A percentile compares a stretch with the other conserved stretches of the same genome.
Evolutionary conservation across 2,888 invertebrate genomes (phyloP).

Genomic region (Troides aeacus): DNA sequence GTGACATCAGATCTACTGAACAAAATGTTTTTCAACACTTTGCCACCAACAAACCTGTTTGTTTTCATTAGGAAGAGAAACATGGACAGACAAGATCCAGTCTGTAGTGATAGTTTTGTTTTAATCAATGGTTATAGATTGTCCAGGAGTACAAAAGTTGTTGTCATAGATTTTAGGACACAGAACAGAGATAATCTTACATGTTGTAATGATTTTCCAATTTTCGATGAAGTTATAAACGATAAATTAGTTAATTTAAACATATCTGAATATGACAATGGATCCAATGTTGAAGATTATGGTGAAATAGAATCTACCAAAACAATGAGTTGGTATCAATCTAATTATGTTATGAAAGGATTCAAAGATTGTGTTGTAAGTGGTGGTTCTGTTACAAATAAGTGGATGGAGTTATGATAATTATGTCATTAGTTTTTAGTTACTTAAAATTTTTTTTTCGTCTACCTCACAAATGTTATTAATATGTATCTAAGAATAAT

Average conservation of each 20-base stretch:
- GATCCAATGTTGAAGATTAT: conserved; percentile 42
- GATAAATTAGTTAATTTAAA: conserved; percentile 43
- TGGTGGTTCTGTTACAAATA: conserved; percentile 76
- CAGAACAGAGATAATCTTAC: conserved; percentile 46
- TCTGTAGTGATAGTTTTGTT: conserved; percentile 61
- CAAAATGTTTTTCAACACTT: conserved; percentile 59
- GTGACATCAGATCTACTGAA: conserved; percentile 70
- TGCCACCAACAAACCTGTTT: conserved; percentile 73
- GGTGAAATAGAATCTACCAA: conserved; percentile 63
- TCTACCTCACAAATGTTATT: not conserved
- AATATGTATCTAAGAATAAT: not conserved
- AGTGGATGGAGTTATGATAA: conserved; percentile 60
- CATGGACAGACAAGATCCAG: conserved; percentile 41
- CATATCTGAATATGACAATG: conserved; percentile 37
- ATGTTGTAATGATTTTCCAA: conserved; percentile 66
- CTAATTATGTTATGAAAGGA: conserved; percentile 77
- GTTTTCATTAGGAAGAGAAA: conserved; percentile 69
- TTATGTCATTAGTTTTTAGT: not conserved
- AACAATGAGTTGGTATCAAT: conserved; percentile 74
- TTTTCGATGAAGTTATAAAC: conserved; percentile 62
- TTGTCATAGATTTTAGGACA: conserved; percentile 61
- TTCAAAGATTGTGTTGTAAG: conserved; percentile 80
- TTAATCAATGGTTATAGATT: conserved; percentile 59
- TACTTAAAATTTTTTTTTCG: not conserved
- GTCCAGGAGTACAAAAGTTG: conserved; percentile 59